phyloP scores from a whole-genome alignment of 1,140 invertebrate genomes.

The Zaprionus davidi region DNA sequence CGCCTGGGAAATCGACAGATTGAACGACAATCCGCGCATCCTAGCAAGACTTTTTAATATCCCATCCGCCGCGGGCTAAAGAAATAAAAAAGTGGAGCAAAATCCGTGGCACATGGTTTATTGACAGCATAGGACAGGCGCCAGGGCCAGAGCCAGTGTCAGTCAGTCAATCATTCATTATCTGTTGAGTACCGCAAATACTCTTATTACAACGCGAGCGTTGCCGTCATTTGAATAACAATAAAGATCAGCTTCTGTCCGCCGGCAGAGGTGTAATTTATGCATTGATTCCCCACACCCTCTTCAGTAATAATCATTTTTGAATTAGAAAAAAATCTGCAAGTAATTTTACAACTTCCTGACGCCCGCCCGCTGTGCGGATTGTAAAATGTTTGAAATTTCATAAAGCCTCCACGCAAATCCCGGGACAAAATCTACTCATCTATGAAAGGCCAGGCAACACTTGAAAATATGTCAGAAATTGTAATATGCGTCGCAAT shows the following conservation, averaged over 20 bases:
- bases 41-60: slow-evolving; percentile 24
- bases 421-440: slow-evolving; percentile 62
- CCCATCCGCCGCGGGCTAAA: slow-evolving; percentile 9
- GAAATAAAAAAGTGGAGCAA: slow-evolving; percentile 10
- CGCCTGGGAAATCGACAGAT: slow-evolving; percentile 78
- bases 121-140: slow-evolving; percentile 67
- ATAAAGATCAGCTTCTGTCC: slow-evolving; percentile 75
- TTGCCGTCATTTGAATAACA: slow-evolving; percentile 77
- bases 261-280: slow-evolving; percentile 69
- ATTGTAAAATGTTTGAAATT: slow-evolving; percentile 78
- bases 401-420: slow-evolving; percentile 53
- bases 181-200: slow-evolving; percentile 43
- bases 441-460: slow-evolving; percentile 48
- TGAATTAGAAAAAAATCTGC: slow-evolving; percentile 63
- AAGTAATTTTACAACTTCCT: slow-evolving; percentile 67
- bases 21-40: slow-evolving; percentile 42
- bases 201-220: slow-evolving; percentile 44
- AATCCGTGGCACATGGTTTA: slow-evolving; percentile 67
- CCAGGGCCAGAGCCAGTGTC: slow-evolving; percentile 30
- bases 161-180: slow-evolving; percentile 79
- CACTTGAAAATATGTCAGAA: slow-evolving; percentile 76
- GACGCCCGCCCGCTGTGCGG: slow-evolving; percentile 60
- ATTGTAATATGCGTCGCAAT: slow-evolving; percentile 70
- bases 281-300: slow-evolving; percentile 66
- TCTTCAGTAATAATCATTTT: slow-evolving; percentile 73